Evolutionary conservation across 1,140 invertebrate species (phyloP).

Genomic region (Ceratina calcarata): DNA sequence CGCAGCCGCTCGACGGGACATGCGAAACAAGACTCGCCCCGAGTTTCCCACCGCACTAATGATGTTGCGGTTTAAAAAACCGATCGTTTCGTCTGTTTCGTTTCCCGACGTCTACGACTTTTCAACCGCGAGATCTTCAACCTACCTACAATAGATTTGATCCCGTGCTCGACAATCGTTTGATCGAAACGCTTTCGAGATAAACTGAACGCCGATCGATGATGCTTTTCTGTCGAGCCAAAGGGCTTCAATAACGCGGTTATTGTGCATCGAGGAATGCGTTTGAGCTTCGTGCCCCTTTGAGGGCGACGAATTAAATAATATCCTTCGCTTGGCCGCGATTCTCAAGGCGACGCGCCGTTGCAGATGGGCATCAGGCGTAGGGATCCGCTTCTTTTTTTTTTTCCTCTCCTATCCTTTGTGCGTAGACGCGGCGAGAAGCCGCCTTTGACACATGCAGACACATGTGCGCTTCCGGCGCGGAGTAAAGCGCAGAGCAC

Average conservation of each 20-base stretch:
- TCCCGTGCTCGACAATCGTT: neutral
- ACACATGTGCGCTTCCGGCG: conserved; percentile 48
- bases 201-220: neutral
- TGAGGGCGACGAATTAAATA: conserved; percentile 21
- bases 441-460: conserved; percentile 56
- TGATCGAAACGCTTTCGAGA: neutral
- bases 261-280: neutral
- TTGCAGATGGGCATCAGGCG: conserved; percentile 18
- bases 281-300: neutral
- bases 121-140: neutral
- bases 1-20: conserved; percentile 15
- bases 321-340: conserved; percentile 10
- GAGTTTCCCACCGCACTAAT: no score
- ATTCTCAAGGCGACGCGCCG: conserved; percentile 3
- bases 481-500: conserved; percentile 16
- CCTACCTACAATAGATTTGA: neutral
- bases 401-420: neutral
- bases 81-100: no score
- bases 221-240: neutral
- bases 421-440: conserved; percentile 5
- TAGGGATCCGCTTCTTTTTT: neutral
- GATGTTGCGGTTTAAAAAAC: no score
- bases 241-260: neutral
- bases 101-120: no score
- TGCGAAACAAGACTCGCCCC: neutral